These are phyloP conservation scores for Campaea margaritaria DNA, from an alignment of 2,888 invertebrate genomes.

Conservation along the genomic window DNA sequence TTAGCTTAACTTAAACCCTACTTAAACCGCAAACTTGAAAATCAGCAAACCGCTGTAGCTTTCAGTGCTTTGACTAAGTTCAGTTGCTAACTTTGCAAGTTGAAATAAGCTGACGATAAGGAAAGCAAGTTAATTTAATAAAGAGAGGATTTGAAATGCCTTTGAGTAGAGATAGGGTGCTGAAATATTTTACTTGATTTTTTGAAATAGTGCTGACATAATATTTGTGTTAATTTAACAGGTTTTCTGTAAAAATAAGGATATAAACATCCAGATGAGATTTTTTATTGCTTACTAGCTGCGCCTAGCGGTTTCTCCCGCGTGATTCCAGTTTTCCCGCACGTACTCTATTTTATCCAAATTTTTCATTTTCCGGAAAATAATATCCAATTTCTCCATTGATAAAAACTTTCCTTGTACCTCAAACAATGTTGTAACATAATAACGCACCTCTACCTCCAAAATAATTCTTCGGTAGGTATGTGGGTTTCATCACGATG, in stretches of 20 bases:
- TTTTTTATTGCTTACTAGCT: no score
- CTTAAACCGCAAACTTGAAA: constrained; percentile 6
- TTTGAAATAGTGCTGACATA: constrained; percentile 1
- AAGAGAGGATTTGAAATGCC: constrained; percentile 26
- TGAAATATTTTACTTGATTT: neutral
- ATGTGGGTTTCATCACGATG: no score
- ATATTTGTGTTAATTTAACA: neutral
- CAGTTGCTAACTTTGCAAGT: constrained; percentile 21
- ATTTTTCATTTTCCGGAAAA: no score
- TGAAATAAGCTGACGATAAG: constrained; percentile 28
- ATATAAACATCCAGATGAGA: neutral
- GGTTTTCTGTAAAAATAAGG: no score
- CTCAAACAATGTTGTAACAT: no score
- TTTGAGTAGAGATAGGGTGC: constrained; percentile 3
- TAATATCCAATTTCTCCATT: no score
- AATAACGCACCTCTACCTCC: no score
- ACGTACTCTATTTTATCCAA: no score
- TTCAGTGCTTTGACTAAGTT: constrained; percentile 23
- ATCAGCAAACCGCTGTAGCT: constrained; percentile 23
- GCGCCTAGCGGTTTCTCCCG: no score
- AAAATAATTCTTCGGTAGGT: no score
- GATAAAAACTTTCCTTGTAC: no score
- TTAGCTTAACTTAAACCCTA: constrained; percentile 27
- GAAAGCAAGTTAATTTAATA: constrained; percentile 37
- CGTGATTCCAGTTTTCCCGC: no score